phyloP scores from a whole-genome alignment of 30 jellyfish, hydroid and myxozoan species.

The Aurelia sp. region DNA sequence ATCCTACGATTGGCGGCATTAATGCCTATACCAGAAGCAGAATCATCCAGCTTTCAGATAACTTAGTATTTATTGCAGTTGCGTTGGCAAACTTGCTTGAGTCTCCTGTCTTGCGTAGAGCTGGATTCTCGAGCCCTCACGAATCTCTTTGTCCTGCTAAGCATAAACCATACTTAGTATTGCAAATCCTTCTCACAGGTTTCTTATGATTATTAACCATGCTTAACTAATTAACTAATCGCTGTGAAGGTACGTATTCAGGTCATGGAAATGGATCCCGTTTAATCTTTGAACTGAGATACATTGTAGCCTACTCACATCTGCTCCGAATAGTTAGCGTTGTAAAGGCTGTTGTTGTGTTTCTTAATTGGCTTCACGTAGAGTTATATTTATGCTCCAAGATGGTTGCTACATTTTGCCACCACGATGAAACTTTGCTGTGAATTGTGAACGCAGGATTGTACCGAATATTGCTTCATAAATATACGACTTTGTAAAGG shows the following conservation, averaged over 20 bases:
- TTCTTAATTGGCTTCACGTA: not conserved
- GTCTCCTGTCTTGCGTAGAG: constrained; percentile 6
- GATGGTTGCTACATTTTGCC: not conserved
- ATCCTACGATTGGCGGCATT: too few species aligned
- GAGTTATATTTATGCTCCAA: not conserved
- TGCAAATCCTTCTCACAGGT: constrained; percentile 42
- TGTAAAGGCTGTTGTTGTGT: not conserved
- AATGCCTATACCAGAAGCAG: too few species aligned
- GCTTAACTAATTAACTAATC: constrained; percentile 18
- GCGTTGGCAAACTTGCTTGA: constrained; percentile 3
- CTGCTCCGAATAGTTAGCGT: constrained; percentile 31
- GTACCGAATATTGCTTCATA: too few species aligned
- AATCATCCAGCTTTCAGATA: too few species aligned
- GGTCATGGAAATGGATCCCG: constrained; percentile 32
- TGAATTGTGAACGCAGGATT: too few species aligned
- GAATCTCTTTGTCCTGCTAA: not conserved
- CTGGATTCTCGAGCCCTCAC: not conserved
- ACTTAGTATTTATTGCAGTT: too few species aligned
- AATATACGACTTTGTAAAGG: not conserved
- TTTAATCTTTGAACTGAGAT: constrained; percentile 1
- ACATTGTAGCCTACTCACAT: constrained; percentile 10
- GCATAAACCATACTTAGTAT: not conserved
- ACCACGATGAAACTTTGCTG: too few species aligned
- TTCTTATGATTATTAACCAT: constrained; percentile 35
- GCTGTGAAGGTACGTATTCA: constrained; percentile 12